Evolutionary conservation across 2,888 invertebrate genomes (phyloP), one percentile per base, ranked within the genome.

Genomic region (Cosmopolites sordidus): DNA sequence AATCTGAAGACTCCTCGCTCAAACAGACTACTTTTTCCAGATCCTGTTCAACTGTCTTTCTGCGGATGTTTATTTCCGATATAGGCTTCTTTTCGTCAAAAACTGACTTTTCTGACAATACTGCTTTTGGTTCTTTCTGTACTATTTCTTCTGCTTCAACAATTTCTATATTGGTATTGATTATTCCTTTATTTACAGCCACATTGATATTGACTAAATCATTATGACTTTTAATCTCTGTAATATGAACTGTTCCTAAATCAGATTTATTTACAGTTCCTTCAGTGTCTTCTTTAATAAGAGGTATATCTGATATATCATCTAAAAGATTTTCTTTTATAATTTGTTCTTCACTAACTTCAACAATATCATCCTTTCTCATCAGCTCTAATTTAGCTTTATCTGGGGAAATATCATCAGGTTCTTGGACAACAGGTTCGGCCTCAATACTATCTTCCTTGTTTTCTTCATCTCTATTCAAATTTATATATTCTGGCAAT

Each of bases 41-140:
- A 37, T 51, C 54, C 45, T 55, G 57, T 48, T 53, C 48, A 4
- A 52, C 50, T n/a, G 56, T 55, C 53, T 59, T 54, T 43, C 56
- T 29, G 37, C 54, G 16, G 41, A 49, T 47, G n/a, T 51, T 48
- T 2, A 58, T 51, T 50, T 56, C 52, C 30, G 29, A 29, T 5
- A 38, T n/a, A 29, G 45, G 22, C 33, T 48, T 54, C 6, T 14
- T 37, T n/a, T 40, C 41, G 43, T 14, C 33, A 33, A 5, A 9
- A 6, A n/a, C 11, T 33, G 33, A 33, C 11, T 5, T 33, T 33
- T 33, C 12, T 9, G 33, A 12, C 16, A 5, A 16, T 17, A 40
- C 14, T 16, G 17, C 22, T 11, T 29, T 41, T 15, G 39, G 17
- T 12, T 14, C 27, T 38, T 14, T 22, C 11, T n/a, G n/a, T n/a